Conservation (phyloP, 1,140 invertebrate genomes). For the Heterodera carotae region DNA sequence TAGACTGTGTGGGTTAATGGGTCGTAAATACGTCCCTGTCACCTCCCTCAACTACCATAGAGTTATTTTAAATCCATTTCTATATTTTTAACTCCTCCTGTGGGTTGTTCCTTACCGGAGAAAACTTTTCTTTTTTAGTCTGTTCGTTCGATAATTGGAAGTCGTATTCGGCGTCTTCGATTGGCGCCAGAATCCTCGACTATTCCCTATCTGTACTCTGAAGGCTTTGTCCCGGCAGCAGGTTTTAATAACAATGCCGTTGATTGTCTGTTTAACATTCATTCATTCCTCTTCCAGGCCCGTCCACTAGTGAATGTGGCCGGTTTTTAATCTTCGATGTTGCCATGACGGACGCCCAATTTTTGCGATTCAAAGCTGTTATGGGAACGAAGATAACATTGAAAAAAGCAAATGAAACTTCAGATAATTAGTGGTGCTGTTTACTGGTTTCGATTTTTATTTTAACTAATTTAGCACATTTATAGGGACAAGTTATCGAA, state of each 20-base stretch:
- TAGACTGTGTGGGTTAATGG: constrained; percentile 39
- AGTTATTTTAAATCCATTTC: too few species aligned
- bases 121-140: constrained; percentile 32
- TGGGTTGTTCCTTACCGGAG: constrained; percentile 26
- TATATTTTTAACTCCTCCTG: constrained; percentile 4
- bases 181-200: constrained; percentile 34
- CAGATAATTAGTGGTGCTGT: neutral
- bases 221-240: constrained; percentile 45
- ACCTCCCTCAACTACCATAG: too few species aligned
- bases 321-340: constrained; percentile 48
- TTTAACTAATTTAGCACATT: neutral
- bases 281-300: constrained; percentile 5
- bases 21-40: too few species aligned
- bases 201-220: constrained; percentile 47
- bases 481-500: neutral
- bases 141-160: constrained; percentile 35
- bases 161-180: constrained; percentile 32
- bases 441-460: neutral
- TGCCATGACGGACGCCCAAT: constrained; percentile 49
- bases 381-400: constrained; percentile 13
- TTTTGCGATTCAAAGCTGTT: constrained; percentile 34
- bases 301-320: constrained; percentile 41
- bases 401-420: neutral
- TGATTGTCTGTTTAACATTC: neutral
- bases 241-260: neutral